Evolutionary conservation across 1,140 invertebrate species (phyloP).

Genomic region (Lasaia peninsularis): DNA sequence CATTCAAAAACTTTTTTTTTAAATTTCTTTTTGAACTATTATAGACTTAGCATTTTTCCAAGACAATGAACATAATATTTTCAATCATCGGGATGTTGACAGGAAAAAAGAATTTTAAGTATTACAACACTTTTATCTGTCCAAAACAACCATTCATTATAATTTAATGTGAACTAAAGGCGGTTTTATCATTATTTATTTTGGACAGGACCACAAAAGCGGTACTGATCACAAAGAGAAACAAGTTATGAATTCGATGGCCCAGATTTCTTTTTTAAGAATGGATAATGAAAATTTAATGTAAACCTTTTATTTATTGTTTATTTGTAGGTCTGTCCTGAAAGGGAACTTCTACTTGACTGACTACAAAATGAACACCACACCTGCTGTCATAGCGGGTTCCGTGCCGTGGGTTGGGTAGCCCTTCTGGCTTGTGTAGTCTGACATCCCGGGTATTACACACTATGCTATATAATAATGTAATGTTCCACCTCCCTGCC

Average conservation of each 20-base stretch:
- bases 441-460: no score
- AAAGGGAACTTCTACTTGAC: not conserved
- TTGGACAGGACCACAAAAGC: not conserved
- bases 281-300: constrained; percentile 4
- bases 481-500: no score
- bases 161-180: not conserved
- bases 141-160: not conserved
- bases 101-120: not conserved
- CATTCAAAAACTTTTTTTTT: no score
- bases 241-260: constrained; percentile 15
- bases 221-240: not conserved
- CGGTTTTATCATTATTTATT: constrained; percentile 4
- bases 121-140: not conserved
- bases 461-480: no score
- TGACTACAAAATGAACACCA: not conserved
- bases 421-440: no score
- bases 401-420: no score
- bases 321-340: not conserved
- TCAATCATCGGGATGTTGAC: not conserved
- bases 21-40: no score
- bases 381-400: no score
- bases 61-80: not conserved
- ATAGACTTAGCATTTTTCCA: no score
- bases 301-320: not conserved
- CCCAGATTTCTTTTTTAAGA: constrained; percentile 6